Conservation (phyloP, 2,797 vertebrate species). For the Cossypha polioptera region DNA sequence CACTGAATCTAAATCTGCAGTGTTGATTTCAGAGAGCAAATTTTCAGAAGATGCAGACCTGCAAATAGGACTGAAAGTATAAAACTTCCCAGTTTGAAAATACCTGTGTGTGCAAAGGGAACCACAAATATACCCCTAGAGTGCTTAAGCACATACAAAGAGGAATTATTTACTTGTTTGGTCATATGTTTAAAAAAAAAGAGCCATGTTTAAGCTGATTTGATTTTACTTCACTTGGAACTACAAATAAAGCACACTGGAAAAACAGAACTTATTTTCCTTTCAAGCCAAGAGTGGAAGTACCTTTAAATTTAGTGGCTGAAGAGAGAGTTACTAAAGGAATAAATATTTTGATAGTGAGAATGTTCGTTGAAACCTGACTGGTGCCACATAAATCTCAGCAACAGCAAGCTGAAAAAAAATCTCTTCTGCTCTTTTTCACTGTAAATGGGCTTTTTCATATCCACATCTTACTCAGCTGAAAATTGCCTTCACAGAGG, state of each 20-base stretch:
- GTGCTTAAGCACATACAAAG: neutral
- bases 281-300: neutral
- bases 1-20: neutral
- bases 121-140: neutral
- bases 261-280: neutral
- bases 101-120: neutral
- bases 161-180: neutral
- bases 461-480: neutral
- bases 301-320: neutral
- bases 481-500: neutral
- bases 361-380: neutral
- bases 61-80: neutral
- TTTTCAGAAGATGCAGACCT: neutral
- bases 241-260: neutral
- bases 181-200: too few species aligned
- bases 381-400: neutral
- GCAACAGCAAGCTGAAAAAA: neutral
- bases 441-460: neutral
- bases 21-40: neutral
- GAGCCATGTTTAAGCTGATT: neutral
- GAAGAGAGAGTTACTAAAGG: neutral
- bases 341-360: neutral
- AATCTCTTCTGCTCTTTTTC: neutral
- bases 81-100: neutral
- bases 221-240: neutral